phyloP scores from a whole-genome alignment of 2,113 vertebrate species.

The Gambusia affinis region DNA sequence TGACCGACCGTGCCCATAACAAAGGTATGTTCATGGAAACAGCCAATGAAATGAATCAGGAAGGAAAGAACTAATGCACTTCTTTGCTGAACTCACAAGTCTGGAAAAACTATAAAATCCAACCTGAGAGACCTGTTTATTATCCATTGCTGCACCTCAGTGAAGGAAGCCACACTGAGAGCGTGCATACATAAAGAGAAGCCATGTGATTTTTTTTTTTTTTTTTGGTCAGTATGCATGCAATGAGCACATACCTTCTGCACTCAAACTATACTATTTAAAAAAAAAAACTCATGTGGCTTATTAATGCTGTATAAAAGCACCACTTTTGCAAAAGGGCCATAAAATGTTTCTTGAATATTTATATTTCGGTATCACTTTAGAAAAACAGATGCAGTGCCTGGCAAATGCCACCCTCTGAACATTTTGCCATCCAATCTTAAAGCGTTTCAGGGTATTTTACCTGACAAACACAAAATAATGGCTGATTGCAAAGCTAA shows the following conservation, averaged over 20 bases:
- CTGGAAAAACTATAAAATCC: conserved; percentile 75
- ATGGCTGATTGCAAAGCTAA: no score
- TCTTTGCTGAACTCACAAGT: conserved; percentile 72
- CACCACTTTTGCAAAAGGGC: conserved; percentile 9
- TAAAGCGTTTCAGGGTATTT: no score
- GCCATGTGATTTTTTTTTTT: conserved; percentile 39
- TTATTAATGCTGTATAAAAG: conserved; percentile 43
- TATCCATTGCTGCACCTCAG: conserved; percentile 64
- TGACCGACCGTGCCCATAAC: conserved; percentile 57
- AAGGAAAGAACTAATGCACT: conserved; percentile 65
- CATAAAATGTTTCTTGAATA: no score
- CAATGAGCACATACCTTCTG: conserved; percentile 40
- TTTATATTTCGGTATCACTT: no score
- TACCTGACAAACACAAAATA: no score
- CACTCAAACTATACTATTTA: conserved; percentile 16
- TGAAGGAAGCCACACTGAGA: conserved; percentile 57
- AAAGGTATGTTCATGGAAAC: conserved; percentile 75
- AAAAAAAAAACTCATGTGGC: conserved; percentile 9
- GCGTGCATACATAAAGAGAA: conserved; percentile 50
- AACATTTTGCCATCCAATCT: no score
- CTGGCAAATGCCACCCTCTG: no score
- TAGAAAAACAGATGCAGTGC: no score
- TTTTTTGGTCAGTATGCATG: conserved; percentile 30
- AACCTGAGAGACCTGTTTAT: conserved; percentile 70
- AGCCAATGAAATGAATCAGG: conserved; percentile 54